Percentiles rank a stretch among this genome's conserved stretches.
phyloP scores from a whole-genome alignment of 1,140 invertebrate genomes.

The Trichonephila inaurata region DNA sequence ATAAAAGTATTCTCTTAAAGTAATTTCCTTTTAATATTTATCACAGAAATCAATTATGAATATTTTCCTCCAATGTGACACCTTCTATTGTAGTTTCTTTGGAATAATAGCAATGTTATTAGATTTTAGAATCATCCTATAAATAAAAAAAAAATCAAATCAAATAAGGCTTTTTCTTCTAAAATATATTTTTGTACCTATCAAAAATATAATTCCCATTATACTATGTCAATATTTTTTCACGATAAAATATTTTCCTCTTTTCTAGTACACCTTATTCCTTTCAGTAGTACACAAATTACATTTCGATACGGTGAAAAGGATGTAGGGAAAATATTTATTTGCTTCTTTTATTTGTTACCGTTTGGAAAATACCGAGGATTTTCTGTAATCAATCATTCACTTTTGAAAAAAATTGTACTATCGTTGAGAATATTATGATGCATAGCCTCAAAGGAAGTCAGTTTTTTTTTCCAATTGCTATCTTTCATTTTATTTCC shows the following conservation, averaged over 20 bases:
- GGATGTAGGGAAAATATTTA: constrained; percentile 17
- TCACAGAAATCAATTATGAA: too few relatives aligned
- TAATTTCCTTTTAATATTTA: too few relatives aligned
- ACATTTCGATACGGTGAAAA: constrained; percentile 47
- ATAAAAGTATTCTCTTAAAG: too few relatives aligned
- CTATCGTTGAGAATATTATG: background rate
- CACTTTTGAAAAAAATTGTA: background rate
- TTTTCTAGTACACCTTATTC: background rate
- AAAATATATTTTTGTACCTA: background rate
- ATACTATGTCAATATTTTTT: constrained; percentile 24
- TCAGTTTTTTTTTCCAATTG: background rate
- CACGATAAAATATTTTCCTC: background rate
- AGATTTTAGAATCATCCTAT: too few relatives aligned
- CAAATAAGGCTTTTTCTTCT: background rate
- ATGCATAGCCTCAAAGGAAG: background rate
- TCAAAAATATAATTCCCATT: background rate
- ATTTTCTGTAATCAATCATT: constrained; percentile 61
- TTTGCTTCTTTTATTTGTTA: constrained; percentile 17
- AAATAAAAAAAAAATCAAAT: too few relatives aligned
- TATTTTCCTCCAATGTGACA: too few relatives aligned
- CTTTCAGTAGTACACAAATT: constrained; percentile 22
- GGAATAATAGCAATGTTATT: too few relatives aligned
- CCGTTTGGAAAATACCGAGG: constrained; percentile 21
- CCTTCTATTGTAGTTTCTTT: too few relatives aligned
- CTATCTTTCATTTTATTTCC: background rate